These are phyloP conservation scores for Melanostigma gelatinosum DNA, from an alignment of 2,113 vertebrate species.

Conservation along the genomic window DNA sequence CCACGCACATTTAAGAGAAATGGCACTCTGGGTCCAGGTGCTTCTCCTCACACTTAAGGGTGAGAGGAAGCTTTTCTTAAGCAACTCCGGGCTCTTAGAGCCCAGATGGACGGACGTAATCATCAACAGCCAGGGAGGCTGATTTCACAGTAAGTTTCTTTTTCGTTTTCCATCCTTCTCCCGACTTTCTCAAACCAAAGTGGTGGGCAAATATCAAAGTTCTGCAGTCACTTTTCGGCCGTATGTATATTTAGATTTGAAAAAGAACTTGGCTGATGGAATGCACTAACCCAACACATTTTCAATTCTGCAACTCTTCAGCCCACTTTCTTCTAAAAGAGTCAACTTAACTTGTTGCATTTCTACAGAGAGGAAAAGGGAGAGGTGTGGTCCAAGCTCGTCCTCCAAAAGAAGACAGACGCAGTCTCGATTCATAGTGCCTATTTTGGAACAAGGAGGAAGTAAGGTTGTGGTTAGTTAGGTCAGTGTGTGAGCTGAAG, in stretches of 20 bases:
- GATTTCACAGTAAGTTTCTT: neutral
- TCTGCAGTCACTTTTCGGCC: neutral
- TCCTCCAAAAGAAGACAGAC: slow-evolving; percentile 39
- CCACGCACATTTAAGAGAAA: slow-evolving; percentile 48
- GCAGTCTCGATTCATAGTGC: slow-evolving; percentile 34
- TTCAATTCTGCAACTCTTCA: neutral
- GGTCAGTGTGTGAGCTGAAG: slow-evolving; percentile 58
- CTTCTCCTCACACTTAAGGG: slow-evolving; percentile 39
- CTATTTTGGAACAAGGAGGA: slow-evolving; percentile 49
- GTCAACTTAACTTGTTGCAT: neutral
- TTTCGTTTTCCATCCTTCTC: neutral
- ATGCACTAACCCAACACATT: neutral
- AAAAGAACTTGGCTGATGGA: neutral
- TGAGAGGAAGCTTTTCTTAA: slow-evolving; percentile 40
- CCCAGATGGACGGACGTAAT: slow-evolving; percentile 21
- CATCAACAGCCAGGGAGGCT: neutral
- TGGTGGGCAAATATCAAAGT: neutral
- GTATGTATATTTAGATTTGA: neutral
- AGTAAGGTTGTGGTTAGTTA: slow-evolving; percentile 38
- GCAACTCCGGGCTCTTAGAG: slow-evolving; percentile 29
- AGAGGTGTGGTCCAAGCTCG: slow-evolving; percentile 43
- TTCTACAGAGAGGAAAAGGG: neutral
- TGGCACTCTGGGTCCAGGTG: neutral
- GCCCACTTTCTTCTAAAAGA: neutral
- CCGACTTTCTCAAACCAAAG: neutral